Evolutionary conservation across 2,113 vertebrate species (phyloP).

Genomic region (Paradoxurus hermaphroditus): DNA sequence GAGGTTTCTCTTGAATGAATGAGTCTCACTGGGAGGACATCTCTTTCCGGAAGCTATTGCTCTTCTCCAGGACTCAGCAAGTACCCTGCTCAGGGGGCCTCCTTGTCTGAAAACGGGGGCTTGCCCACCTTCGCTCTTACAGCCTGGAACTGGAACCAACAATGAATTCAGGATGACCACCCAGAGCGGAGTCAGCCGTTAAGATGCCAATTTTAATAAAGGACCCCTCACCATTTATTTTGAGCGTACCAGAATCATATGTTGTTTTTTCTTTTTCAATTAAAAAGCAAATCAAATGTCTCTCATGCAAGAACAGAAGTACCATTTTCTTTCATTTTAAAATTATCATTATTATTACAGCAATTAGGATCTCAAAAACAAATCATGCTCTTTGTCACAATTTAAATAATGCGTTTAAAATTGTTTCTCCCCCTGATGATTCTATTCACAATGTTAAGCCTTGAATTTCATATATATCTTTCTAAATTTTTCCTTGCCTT

Average conservation of each 20-base stretch:
- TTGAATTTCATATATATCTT: not conserved
- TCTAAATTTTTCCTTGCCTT: not conserved
- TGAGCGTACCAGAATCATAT: not conserved
- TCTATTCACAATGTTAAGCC: not conserved
- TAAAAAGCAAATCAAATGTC: constrained; percentile 4
- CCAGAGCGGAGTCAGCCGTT: no score
- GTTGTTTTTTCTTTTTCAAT: not conserved
- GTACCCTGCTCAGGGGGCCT: no score
- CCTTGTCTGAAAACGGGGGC: fast-evolving
- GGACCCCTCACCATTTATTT: not conserved
- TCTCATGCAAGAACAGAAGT: not conserved
- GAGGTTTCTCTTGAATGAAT: not conserved
- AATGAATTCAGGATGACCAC: not conserved
- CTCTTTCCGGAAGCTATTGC: not conserved
- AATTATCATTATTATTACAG: not conserved
- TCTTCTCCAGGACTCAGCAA: not conserved
- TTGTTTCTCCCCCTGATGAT: not conserved
- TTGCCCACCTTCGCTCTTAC: no score
- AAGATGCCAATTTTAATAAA: not conserved
- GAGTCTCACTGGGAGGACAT: not conserved
- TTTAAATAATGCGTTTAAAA: not conserved
- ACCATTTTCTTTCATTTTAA: not conserved
- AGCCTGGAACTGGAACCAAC: not conserved
- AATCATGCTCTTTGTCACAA: not conserved
- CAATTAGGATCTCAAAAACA: constrained; percentile 25